Percentiles rank a stretch among this genome's conserved stretches.
Conservation (phyloP, 2,113 vertebrate genomes). For the Rallus limicola region DNA sequence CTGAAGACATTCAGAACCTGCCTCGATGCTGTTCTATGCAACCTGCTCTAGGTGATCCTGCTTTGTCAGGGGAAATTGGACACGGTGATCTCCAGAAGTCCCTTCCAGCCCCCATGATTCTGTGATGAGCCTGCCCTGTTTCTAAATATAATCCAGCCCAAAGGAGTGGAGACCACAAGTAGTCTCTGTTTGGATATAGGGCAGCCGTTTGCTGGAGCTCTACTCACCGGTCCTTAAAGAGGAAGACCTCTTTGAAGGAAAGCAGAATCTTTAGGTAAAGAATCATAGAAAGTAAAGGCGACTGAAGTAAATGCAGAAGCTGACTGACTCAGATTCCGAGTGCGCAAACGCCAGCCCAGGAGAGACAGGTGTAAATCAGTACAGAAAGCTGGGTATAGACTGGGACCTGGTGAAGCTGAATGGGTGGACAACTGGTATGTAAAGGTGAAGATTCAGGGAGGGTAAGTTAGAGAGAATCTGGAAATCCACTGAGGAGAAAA, state of each 20-base stretch:
- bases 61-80: no score
- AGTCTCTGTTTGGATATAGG: background rate
- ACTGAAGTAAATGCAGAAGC: background rate
- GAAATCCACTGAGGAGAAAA: background rate
- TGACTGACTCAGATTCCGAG: fast-evolving
- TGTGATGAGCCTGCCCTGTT: background rate
- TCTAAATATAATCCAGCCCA: background rate
- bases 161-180: background rate
- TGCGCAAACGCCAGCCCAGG: background rate
- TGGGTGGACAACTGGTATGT: background rate
- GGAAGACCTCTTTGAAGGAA: background rate
- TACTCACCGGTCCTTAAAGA: background rate
- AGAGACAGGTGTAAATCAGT: background rate
- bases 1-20: no score
- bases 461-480: background rate
- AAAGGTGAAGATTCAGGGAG: background rate
- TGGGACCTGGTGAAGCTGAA: background rate
- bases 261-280: background rate
- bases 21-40: no score
- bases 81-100: no score
- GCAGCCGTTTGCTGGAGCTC: background rate
- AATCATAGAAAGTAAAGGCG: background rate
- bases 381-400: background rate
- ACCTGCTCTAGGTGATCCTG: no score
- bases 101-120: no score